Evolutionary conservation across 2,113 vertebrate species (phyloP), one percentile per base, ranked within the genome.

Genomic region (Microcebus tavaratra): DNA sequence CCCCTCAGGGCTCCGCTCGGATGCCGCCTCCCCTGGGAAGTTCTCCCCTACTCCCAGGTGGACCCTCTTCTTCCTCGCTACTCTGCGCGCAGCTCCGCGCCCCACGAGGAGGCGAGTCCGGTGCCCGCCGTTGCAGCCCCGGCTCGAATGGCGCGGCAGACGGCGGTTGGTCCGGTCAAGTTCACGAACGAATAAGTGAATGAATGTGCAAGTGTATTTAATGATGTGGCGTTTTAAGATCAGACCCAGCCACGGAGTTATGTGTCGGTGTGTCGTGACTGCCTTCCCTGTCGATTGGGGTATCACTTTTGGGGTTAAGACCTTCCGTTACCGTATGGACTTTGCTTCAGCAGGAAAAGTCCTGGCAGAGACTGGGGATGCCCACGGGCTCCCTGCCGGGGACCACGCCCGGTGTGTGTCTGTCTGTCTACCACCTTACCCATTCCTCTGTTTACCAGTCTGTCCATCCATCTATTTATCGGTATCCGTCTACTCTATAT

Each of bases 101-200:
- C 6, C 34, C 25, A 0, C 0, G 4, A 6, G 55, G 27, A 4
- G 20, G 13, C 4, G 3, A 23, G 0, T 6, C 5, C 2, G 20
- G 1, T 23, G 20, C 6, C 6, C 31, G 50, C 5, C 14, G 36
- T 36, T 9, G 20, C 14, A 8, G 21, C 8, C 29, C 36, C 29
- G n/a, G 42, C 3, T 59, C 59, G 6, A 18, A 67, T 12, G 25
- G 7, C 25, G 5, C 27, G 13, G 36, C 65, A 45, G 20, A 21
- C 34, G 15, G 23, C 1, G 9, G 2, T 17, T 21, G 13, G 4
- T 48, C 21, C 1, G 0, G 9, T 29, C 53, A 72, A 53, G 53
- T 8, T 7, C 27, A 17, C 48, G 80, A 53, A 8, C 21, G 55
- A 42, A 8, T 29, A 29, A 17, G 36, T 31, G 29, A 53, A 85